Evolutionary conservation across 2,888 invertebrate species (phyloP), one percentile per base, ranked within the genome.

Genomic region (Agonopterix alstromeriana): DNA sequence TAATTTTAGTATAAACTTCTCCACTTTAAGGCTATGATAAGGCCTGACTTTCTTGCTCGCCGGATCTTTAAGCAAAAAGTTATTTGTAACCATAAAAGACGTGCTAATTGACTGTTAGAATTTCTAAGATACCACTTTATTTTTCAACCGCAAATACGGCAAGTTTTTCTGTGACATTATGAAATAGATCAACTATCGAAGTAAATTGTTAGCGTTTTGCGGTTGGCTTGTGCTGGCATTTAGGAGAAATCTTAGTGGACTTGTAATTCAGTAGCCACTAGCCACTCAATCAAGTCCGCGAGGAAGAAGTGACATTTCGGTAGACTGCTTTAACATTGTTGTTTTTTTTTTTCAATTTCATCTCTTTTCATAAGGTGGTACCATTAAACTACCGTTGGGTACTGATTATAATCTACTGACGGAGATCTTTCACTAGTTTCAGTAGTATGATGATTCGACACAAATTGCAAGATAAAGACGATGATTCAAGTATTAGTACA

Each of bases 111-210:
- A 42, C 35, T 11, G 40, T 36, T 46, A 36, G 41, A 40, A 48
- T 47, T 50, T 53, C 47, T 43, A 52, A 48, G 43, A 48, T 42
- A 53, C 42, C 48, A 38, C 43, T 55, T 53, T 53, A 50, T 55
- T 59, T 56, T 43, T 52, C 51, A 44, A 54, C 49, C 49, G 52
- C 52, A 53, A 55, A 47, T 12, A 46, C 36, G 42, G 42, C 11
- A 11, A 46, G 44, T 57, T 53, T 59, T 61, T 56, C 53, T 46
- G 36, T 48, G 45, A 57, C 44, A 57, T 69, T 67, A 60, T 52
- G 57, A 65, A 67, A 68, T 54, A 60, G 50, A 49, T 36, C 45
- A 52, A 58, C 52, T 49, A 49, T 52, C 45, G 54, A 44, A 59
- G 54, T 27, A 27, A 27, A 27, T 27, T 27, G 27, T 27, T 27